Percentiles rank a stretch among this genome's conserved stretches.
These are phyloP conservation scores for Chloroceryle amazona DNA, from an alignment of 2,797 vertebrate genomes.

Conservation along the genomic window DNA sequence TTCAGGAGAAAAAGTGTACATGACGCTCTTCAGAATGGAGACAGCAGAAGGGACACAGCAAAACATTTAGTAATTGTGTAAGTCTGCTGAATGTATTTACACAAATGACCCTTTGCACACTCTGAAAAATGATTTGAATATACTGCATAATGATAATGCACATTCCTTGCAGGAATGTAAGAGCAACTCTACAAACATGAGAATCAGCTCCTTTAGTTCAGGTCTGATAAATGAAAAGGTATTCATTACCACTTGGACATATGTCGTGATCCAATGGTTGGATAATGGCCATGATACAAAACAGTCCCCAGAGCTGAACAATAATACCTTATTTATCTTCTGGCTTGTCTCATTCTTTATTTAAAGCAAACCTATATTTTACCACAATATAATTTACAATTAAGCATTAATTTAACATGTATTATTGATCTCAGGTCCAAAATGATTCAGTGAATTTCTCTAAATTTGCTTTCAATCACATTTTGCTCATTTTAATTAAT, in stretches of 20 bases:
- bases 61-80: background rate
- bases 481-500: constrained; percentile 12
- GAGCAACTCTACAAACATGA: background rate
- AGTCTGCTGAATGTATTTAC: background rate
- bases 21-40: background rate
- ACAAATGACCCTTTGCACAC: background rate
- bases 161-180: background rate
- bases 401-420: background rate
- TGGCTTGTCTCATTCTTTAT: background rate
- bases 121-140: background rate
- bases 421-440: background rate
- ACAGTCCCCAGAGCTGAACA: background rate
- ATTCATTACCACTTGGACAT: background rate
- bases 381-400: background rate
- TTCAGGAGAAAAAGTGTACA: background rate
- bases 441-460: background rate
- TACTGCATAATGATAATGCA: background rate
- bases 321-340: background rate
- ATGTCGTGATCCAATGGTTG: background rate
- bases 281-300: background rate
- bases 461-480: background rate
- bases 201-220: background rate
- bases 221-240: background rate
- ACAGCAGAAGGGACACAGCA: background rate
- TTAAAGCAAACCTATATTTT: background rate